A percentile compares a stretch with the other conserved stretches of the same genome.
These are phyloP conservation scores for Rugalucina vietnamica DNA, from an alignment of 2,888 invertebrate species.

Conservation along the genomic window DNA sequence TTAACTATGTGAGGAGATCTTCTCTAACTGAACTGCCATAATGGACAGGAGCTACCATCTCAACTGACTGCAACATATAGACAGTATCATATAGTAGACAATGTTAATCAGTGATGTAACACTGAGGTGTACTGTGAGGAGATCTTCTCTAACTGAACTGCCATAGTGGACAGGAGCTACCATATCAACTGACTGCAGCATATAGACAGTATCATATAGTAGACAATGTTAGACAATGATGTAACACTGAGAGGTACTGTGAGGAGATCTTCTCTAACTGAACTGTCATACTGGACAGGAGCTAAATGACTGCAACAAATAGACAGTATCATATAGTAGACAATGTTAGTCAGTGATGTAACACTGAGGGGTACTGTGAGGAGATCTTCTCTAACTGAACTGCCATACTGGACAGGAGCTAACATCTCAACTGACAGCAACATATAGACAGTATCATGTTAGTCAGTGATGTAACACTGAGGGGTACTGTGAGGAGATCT, in stretches of 20 bases:
- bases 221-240: too few relatives aligned
- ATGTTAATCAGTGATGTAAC: too few relatives aligned
- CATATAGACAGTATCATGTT: slow-evolving; percentile 1
- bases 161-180: slow-evolving; percentile 90
- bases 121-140: slow-evolving; percentile 91
- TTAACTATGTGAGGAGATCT: slow-evolving; percentile 91
- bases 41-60: slow-evolving; percentile 90
- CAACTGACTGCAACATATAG: slow-evolving; percentile 88
- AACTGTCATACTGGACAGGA: slow-evolving; percentile 89
- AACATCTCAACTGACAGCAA: slow-evolving; percentile 89
- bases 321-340: too few relatives aligned
- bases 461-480: slow-evolving; percentile 86
- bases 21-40: slow-evolving; percentile 90
- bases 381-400: slow-evolving; percentile 90
- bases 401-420: slow-evolving; percentile 89
- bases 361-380: slow-evolving; percentile 91
- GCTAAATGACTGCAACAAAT: too few relatives aligned
- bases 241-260: slow-evolving; percentile 90
- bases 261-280: slow-evolving; percentile 90
- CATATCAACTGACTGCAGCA: slow-evolving; percentile 88
- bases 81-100: too few relatives aligned
- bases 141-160: slow-evolving; percentile 90
- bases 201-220: too few relatives aligned
- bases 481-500: slow-evolving; percentile 91
- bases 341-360: neutral